Evolutionary conservation across 2,797 vertebrate genomes (phyloP), one percentile per base, ranked within the genome.

Genomic region (Lindbergichthys nudifrons): DNA sequence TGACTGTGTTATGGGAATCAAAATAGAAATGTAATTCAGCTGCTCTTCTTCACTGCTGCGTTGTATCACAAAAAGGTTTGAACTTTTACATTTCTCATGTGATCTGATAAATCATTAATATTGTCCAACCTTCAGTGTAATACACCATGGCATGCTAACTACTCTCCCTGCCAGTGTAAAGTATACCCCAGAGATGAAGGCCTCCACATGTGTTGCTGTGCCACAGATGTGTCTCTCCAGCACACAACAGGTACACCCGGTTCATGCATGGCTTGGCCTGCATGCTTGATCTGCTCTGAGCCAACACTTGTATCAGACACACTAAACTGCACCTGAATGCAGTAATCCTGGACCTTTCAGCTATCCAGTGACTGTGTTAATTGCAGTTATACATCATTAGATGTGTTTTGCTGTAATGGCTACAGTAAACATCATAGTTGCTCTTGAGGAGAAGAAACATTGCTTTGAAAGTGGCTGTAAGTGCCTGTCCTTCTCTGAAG

Each of bases 161-260:
- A 58, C 30, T 65, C 13, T 57, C 15, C 21, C 42, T 21, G 21
- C 10, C 41, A 61, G 62, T 48, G 32, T 48, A 52, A 18, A 52
- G 41, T 26, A 50, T 69, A 26, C 50, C 48, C 46, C 19, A 32
- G 43, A 43, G 62, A 47, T 46, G 13, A 47, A 68, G 32, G 54
- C 65, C 65, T 63, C 66, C 41, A 53, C 80, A 80, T 64, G 18
- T 84, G 78, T 63, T 72, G 51, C 53, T 60, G 63, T 65, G 57
- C 32, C 61, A 78, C 82, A 83, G 80, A 82, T 85, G 85, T 83
- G 80, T 75, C 75, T 19, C 71, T 70, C 14, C 58, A 73, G 48
- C 50, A 64, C 47, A 65, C 61, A 72, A 72, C 84, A 77, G 87
- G 88, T 88, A 65, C 23, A 81, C 69, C 68, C 10, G 47, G 5